Percentiles rank a stretch among this genome's conserved stretches.
These are phyloP conservation scores for Adineta ricciae DNA, from an alignment of 2,888 invertebrate species.

Conservation along the genomic window DNA sequence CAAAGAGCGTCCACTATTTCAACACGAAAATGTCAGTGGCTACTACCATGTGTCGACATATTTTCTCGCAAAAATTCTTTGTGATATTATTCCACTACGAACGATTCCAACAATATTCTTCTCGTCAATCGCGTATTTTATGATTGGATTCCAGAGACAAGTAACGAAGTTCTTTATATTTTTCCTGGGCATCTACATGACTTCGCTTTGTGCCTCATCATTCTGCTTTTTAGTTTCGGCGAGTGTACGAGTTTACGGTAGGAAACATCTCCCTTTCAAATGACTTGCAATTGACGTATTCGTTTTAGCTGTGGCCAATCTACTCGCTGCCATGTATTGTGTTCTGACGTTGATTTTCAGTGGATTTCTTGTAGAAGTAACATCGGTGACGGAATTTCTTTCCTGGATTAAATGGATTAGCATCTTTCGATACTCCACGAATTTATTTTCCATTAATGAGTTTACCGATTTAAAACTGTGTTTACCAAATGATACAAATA, in stretches of 20 bases:
- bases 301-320: slow-evolving; percentile 41
- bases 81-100: slow-evolving; percentile 35
- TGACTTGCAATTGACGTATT: too few species aligned
- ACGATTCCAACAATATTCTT: slow-evolving; percentile 33
- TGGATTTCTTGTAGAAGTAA: slow-evolving; percentile 45
- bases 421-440: not conserved
- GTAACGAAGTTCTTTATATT: not conserved
- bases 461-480: not conserved
- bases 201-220: slow-evolving; percentile 44
- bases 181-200: slow-evolving; percentile 41
- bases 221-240: slow-evolving; percentile 46
- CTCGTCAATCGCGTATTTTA: slow-evolving; percentile 35
- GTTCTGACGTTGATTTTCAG: slow-evolving; percentile 50
- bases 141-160: slow-evolving; percentile 24
- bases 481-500: not conserved
- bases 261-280: too few species aligned
- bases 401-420: slow-evolving; percentile 43
- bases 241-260: slow-evolving; percentile 40
- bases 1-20: slow-evolving; percentile 46
- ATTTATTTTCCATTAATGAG: not conserved
- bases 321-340: slow-evolving; percentile 43
- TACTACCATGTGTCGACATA: slow-evolving; percentile 35
- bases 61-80: slow-evolving; percentile 36
- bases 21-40: slow-evolving; percentile 38
- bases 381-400: slow-evolving; percentile 42